Evolutionary conservation across 2,113 vertebrate species (phyloP), one percentile per base, ranked within the genome.

Genomic region (Danionella cerebrum): DNA sequence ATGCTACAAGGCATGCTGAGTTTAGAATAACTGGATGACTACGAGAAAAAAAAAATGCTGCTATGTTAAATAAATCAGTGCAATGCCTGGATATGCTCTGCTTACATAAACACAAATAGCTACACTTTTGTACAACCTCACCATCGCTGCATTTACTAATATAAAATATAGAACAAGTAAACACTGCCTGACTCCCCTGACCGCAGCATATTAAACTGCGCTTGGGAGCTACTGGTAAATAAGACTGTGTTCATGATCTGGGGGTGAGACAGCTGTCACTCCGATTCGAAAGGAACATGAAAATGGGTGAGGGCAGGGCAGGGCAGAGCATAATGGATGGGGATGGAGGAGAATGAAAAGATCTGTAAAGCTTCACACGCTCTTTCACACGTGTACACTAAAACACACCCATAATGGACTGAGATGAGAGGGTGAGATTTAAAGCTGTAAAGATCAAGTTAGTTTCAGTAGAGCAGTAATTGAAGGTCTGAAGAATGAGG

Each of bases 231-330:
- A 41, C 36, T 48, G 55, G 62, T 70, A 71, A 67, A 50, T 42
- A 64, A 70, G 66, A 74, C 54, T 59, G 54, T 71, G 39, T 71
- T 69, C 72, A 27, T 59, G 44, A 39, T 51, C 55, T 50, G 63
- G 66, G 39, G 62, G 48, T 66, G 41, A 75, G 69, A 71, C 73
- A 72, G 73, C 69, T 80, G 69, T 78, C 74, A 71, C 57, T 45
- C 64, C 25, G 52, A 70, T 70, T 70, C 55, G 18, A n/a, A 70
- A 59, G 25, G 27, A 41, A 65, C 42, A 68, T 50, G 60, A 69
- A 52, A 27, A 66, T 18, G 29, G 69, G 64, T 18, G 29, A 71
- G 64, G 68, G 64, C 67, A 65, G 42, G 52, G 59, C 60, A 75
- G 70, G 64, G 63, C 66, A 58, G 57, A 38, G 58, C 47, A 68